Evolutionary conservation across 2,797 vertebrate genomes (phyloP), one percentile per base, ranked within the genome.

Genomic region (Emydoidea blandingii): DNA sequence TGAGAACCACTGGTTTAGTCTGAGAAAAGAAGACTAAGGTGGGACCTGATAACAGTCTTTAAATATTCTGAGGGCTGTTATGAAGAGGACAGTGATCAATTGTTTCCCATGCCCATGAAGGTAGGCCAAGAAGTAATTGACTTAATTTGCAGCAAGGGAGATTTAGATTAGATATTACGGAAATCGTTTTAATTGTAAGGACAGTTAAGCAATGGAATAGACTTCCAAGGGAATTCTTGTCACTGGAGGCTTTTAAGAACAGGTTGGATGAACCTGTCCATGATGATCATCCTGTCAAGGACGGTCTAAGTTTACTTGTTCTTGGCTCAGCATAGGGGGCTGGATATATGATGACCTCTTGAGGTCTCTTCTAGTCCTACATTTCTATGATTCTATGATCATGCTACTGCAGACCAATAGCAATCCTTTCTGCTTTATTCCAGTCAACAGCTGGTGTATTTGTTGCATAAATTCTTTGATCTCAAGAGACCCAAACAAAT

Each of bases 391-490:
- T 25, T 65, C 34, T 65, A 7, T n/a, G 68, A 72, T 37, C 15
- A 41, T 85, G 37, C 52, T 47, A 37, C 68, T 12, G 34, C 37
- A 37, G n/a, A 80, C 85, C 47, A 37, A 27, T 27, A 14, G 41
- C 47, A 79, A n/a, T n/a, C 76, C 91, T 74, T 92, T 96, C 91
- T 94, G 89, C 91, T 95, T 95, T 96, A 91, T 95, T 96, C 86
- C 82, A 90, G 54, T 59, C 37, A 34, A 79, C 56, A n/a, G 72
- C 95, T 93, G 47, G 68, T 92, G 93, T 94, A 90, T 82, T 94
- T 41, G 72, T 86, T 85, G 90, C 87, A 90, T 88, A 56, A 95
- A 89, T 90, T 89, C 85, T 85, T 81, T 95, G 81, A 97, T 90
- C 87, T 91, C 83, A 37, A 82, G 15, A 12, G 72, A 91, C 84